Conservation (phyloP, 92 coral and sea anemone genomes). For the Zoanthus gigantus region DNA sequence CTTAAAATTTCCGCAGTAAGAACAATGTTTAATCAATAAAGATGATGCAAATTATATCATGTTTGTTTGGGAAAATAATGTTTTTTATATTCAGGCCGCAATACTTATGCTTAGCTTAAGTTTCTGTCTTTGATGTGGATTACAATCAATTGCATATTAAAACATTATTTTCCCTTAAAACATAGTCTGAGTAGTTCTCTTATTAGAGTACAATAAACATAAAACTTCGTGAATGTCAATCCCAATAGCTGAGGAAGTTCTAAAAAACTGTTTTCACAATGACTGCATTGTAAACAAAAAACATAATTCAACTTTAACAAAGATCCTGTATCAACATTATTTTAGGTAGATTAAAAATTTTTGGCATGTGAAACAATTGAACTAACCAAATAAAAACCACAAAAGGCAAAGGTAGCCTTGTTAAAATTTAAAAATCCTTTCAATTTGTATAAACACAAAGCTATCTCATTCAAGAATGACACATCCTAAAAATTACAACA, state of each 20-base stretch:
- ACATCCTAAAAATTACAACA: conserved; percentile 41
- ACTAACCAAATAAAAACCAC: conserved; percentile 54
- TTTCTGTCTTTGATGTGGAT: conserved; percentile 23
- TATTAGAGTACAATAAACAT: not conserved
- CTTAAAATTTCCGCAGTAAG: conserved; percentile 41
- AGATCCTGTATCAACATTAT: conserved; percentile 28
- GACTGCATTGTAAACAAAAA: conserved; percentile 6
- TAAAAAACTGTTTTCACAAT: too few species aligned
- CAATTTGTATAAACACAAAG: conserved; percentile 48
- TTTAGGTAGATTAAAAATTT: conserved; percentile 15
- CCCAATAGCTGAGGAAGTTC: too few species aligned
- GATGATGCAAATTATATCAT: conserved; percentile 54
- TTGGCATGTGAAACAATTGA: conserved; percentile 34
- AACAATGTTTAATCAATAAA: conserved; percentile 42
- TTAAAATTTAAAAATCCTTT: conserved; percentile 49
- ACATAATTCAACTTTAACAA: conserved; percentile 26
- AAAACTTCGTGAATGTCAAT: too few species aligned
- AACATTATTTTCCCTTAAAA: not conserved
- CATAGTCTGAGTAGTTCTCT: too few species aligned
- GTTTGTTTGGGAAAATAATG: conserved; percentile 44
- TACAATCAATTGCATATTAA: too few species aligned
- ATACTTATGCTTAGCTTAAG: conserved; percentile 52
- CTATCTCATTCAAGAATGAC: conserved; percentile 49
- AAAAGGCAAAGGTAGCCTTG: conserved; percentile 53
- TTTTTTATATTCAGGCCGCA: conserved; percentile 55